Conservation (phyloP, 92 coral and sea anemone genomes). For the Zoanthus sansibaricus region DNA sequence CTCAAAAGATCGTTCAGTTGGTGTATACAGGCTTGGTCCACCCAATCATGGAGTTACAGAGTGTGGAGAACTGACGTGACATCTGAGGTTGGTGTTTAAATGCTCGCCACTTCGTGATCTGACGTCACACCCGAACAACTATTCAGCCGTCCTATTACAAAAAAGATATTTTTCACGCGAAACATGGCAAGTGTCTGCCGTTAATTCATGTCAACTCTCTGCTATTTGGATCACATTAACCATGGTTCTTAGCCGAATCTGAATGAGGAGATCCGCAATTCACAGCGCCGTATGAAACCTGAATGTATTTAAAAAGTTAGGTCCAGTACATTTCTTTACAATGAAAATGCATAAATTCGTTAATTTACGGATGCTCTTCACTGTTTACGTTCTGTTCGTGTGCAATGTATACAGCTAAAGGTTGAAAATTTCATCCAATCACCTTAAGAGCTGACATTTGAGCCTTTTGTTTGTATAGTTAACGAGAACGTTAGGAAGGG, state of each 20-base stretch:
- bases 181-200: constrained; percentile 12
- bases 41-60: constrained; percentile 90
- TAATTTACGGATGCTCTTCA: background rate
- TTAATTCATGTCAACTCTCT: background rate
- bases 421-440: too few relatives aligned
- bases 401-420: too few relatives aligned
- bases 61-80: constrained; percentile 85
- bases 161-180: background rate
- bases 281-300: background rate
- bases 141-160: background rate
- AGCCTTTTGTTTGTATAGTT: too few relatives aligned
- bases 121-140: constrained; percentile 26
- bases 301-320: background rate
- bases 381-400: background rate
- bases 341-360: background rate
- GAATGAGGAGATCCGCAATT: background rate
- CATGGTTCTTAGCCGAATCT: background rate
- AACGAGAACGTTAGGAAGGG: too few relatives aligned
- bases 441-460: too few relatives aligned
- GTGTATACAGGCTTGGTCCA: constrained; percentile 82
- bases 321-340: background rate
- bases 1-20: constrained; percentile 90
- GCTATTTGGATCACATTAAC: background rate
- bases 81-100: constrained; percentile 68
- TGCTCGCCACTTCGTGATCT: constrained; percentile 76